phyloP scores from a whole-genome alignment of 1,140 invertebrate genomes.

The Leptoteleia sp. region DNA sequence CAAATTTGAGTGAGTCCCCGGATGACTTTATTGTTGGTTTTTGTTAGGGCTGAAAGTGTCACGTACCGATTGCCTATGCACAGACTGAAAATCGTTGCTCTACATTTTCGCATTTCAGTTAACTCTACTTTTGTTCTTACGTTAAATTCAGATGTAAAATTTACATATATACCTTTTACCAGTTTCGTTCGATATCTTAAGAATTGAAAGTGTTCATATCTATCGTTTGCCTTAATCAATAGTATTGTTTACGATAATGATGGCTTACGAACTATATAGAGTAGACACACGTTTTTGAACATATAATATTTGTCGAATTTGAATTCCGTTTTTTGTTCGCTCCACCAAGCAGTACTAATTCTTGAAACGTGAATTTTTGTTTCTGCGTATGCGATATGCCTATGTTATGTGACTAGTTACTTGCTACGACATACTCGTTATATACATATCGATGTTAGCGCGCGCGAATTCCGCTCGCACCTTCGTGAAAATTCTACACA shows the following conservation, averaged over 20 bases:
- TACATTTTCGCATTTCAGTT: conserved; percentile 16
- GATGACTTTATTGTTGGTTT: too few species aligned
- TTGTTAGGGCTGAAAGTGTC: too few species aligned
- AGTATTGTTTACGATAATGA: conserved; percentile 34
- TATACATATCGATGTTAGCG: conserved; percentile 44
- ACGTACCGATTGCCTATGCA: conserved; percentile 16
- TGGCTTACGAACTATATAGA: conserved; percentile 40
- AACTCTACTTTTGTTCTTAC: conserved; percentile 19
- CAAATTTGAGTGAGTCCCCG: too few species aligned
- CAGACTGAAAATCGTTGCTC: conserved; percentile 51
- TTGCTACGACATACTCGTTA: conserved; percentile 63
- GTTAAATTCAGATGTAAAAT: conserved; percentile 50
- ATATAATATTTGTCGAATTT: conserved; percentile 35
- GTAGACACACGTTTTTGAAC: conserved; percentile 51
- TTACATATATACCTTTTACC: conserved; percentile 35
- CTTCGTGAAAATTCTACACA: not conserved
- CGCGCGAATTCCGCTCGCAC: not conserved
- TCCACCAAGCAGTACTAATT: conserved; percentile 35
- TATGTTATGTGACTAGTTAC: conserved; percentile 66
- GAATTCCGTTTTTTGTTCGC: conserved; percentile 25
- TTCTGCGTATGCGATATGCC: conserved; percentile 29
- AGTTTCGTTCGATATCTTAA: conserved; percentile 23
- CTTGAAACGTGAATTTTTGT: conserved; percentile 5
- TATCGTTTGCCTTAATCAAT: conserved; percentile 24
- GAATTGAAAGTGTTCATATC: conserved; percentile 44